A percentile compares a stretch with the other conserved stretches of the same genome.
Evolutionary conservation across 2,797 vertebrate genomes (phyloP).

Genomic region (Aldrovandia affinis): DNA sequence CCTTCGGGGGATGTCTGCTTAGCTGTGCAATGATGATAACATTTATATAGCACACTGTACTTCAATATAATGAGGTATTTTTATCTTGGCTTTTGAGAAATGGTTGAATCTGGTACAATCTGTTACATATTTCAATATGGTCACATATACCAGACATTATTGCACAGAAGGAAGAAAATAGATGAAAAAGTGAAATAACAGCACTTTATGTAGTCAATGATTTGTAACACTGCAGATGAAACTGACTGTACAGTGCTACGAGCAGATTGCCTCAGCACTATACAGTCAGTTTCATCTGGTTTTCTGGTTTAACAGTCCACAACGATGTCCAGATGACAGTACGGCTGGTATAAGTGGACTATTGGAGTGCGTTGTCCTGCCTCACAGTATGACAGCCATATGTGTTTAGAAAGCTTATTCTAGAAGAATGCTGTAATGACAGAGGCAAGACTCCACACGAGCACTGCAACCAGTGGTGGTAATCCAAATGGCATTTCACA

Average conservation of each 20-base stretch:
- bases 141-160: neutral
- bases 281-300: neutral
- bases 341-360: neutral
- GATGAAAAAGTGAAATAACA: neutral
- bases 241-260: slow-evolving; percentile 4
- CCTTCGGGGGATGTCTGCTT: neutral
- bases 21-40: neutral
- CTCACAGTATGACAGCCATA: neutral
- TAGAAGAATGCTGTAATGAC: slow-evolving; percentile 20
- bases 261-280: too few relatives aligned
- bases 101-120: neutral
- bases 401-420: neutral
- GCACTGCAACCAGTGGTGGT: neutral
- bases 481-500: neutral
- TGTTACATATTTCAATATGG: neutral
- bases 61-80: neutral
- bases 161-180: neutral
- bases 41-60: neutral
- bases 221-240: slow-evolving; percentile 22
- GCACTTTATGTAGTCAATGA: neutral
- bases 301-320: slow-evolving; percentile 29
- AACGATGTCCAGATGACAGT: neutral
- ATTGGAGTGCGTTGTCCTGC: slow-evolving; percentile 26
- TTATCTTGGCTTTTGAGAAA: neutral
- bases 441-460: slow-evolving; percentile 22